Evolutionary conservation across 2,888 invertebrate species (phyloP).

Genomic region (Andrena bucephala): DNA sequence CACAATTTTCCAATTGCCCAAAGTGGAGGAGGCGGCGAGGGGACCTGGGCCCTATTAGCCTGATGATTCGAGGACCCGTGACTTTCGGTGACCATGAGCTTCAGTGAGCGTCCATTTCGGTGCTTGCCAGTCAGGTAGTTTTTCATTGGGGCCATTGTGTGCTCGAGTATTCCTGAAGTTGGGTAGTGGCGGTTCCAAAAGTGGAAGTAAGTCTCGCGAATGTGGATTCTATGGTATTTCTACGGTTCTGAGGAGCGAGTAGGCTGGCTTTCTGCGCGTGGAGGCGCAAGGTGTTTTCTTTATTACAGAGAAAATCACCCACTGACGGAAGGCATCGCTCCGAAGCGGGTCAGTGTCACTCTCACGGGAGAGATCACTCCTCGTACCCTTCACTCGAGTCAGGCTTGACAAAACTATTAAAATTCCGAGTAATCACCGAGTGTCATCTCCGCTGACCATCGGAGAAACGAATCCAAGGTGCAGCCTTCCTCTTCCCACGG

Average conservation of each 20-base stretch:
- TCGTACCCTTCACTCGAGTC: conserved; percentile 59
- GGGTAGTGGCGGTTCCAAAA: neutral
- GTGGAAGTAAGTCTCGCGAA: neutral
- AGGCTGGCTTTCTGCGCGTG: neutral
- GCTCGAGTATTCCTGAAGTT: neutral
- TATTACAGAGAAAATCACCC: conserved; percentile 44
- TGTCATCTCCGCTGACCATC: conserved; percentile 49
- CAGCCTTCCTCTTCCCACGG: conserved; percentile 18
- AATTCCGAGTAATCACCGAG: conserved; percentile 58
- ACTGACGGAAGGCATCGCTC: conserved; percentile 44
- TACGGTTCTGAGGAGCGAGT: neutral
- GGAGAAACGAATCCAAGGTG: conserved; percentile 54
- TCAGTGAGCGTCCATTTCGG: too few relatives aligned
- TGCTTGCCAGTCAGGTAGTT: too few relatives aligned
- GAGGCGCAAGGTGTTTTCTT: neutral
- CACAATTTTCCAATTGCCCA: conserved; percentile 2
- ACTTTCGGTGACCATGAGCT: neutral
- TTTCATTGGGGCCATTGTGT: too few relatives aligned
- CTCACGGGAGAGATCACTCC: conserved; percentile 61
- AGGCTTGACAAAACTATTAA: conserved; percentile 64
- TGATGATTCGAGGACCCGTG: neutral
- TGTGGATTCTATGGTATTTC: neutral
- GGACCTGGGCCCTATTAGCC: neutral
- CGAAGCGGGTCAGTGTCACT: conserved; percentile 67
- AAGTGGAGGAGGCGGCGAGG: neutral